Conservation (phyloP, 2,113 vertebrate genomes). For the Phaethon lepturus region DNA sequence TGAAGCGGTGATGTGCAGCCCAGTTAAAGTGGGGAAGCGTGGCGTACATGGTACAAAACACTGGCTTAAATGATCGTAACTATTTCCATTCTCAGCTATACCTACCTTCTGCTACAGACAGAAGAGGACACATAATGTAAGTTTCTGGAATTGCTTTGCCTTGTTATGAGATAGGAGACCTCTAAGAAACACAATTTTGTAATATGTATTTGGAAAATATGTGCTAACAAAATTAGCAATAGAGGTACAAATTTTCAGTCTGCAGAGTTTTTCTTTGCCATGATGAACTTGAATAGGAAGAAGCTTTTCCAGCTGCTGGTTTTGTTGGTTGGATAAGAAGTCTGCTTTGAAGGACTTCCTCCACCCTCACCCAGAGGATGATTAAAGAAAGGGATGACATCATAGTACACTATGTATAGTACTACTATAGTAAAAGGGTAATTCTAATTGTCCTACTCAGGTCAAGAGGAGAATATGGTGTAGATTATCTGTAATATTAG, state of each 20-base stretch:
- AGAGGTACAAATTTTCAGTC: not conserved
- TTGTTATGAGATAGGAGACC: not conserved
- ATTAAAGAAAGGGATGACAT: not conserved
- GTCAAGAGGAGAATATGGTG: not conserved
- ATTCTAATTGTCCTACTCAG: not conserved
- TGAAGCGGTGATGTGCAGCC: not conserved
- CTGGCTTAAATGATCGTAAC: not conserved
- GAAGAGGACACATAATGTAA: not conserved
- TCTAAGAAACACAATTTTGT: not conserved
- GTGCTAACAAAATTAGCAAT: not conserved
- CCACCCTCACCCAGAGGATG: not conserved
- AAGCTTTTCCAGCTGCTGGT: not conserved
- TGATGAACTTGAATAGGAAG: not conserved
- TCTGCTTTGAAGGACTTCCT: not conserved
- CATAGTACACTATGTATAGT: not conserved
- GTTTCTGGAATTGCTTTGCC: not conserved
- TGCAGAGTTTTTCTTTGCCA: not conserved
- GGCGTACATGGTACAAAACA: not conserved
- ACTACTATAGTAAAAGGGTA: not conserved
- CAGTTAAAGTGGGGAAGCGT: not conserved
- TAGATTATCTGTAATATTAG: not conserved
- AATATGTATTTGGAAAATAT: not conserved
- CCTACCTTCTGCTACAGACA: not conserved
- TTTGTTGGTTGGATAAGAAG: not conserved
- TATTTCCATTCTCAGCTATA: not conserved